A percentile compares a stretch with the other conserved stretches of the same genome.
phyloP scores from a whole-genome alignment of 2,797 vertebrate genomes.

The Poecile montanus region DNA sequence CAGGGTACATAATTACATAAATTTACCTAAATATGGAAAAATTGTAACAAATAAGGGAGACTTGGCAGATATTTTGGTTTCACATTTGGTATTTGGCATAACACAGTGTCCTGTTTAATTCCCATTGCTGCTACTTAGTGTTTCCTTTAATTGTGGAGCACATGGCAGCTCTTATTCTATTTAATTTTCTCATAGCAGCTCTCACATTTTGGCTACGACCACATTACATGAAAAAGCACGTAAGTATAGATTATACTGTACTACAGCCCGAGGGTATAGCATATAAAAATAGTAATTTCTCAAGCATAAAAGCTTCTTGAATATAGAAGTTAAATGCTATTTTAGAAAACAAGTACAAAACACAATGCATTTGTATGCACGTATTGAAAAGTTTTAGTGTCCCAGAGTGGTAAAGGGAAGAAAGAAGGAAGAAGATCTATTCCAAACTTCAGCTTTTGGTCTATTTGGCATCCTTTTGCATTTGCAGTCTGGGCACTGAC shows the following conservation, averaged over 20 bases:
- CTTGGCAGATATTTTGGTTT: slow-evolving; percentile 84
- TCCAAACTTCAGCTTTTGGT: background rate
- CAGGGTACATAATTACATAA: slow-evolving; percentile 77
- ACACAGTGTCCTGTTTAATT: slow-evolving; percentile 82
- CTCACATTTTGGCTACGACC: slow-evolving; percentile 64
- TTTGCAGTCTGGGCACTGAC: background rate
- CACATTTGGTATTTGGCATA: slow-evolving; percentile 84
- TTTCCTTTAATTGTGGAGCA: slow-evolving; percentile 87
- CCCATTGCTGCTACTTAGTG: slow-evolving; percentile 85
- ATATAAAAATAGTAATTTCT: slow-evolving; percentile 74
- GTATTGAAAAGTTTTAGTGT: background rate
- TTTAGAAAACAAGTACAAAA: slow-evolving; percentile 34
- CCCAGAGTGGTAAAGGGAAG: background rate
- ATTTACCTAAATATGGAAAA: slow-evolving; percentile 84
- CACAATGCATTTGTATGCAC: background rate
- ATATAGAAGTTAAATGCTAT: slow-evolving; percentile 5
- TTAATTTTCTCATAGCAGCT: slow-evolving; percentile 75
- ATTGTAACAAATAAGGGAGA: slow-evolving; percentile 83
- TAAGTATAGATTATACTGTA: slow-evolving; percentile 74
- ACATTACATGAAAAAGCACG: slow-evolving; percentile 54
- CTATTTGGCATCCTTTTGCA: background rate
- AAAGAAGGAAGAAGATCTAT: background rate
- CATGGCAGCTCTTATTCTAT: slow-evolving; percentile 80
- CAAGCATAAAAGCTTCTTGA: slow-evolving; percentile 50
- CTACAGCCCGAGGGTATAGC: slow-evolving; percentile 58